Base-by-base conservation (phyloP, 1,140 invertebrate genomes). In the Bombus huntii region DNA sequence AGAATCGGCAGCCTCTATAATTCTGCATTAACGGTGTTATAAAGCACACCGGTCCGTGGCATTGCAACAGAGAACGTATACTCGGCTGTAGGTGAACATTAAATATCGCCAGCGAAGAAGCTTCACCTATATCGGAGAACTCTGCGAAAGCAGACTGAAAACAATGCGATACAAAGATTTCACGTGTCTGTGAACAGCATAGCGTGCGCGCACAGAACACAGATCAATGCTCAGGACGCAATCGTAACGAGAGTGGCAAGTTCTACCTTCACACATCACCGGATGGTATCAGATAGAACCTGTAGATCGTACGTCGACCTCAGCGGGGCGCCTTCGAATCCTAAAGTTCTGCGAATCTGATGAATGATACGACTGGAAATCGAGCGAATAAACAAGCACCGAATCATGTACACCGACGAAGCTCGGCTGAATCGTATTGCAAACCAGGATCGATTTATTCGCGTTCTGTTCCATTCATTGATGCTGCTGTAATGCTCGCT, bases 261-360 rank as follows among this genome's bases (percentile, higher is more conserved):
- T 75, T 75, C 59, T 47, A 47, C 22, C 72, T 66, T 75, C 77
- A 47, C 81, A 66, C 71, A 81, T 81, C 79, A 71, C 65, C 18
- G 31, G 42, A 74, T 8, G 72, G 25, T 65, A 83, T 83, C 71
- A 65, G 71, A 73, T 59, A 62, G 80, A 83, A 65, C 53, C 81
- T 75, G 81, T 37, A 83, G 72, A 75, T 83, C 59, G 59, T 66
- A 74, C 53, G 71, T 83, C 81, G 71, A 83, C 34, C 70, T 22
- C 81, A 83, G 81, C 72, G 72, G 81, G 81, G 81, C 9, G 81
- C 59, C 66, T 83, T 83, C 59, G 73, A 57, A 59, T 70, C 74
- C 25, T 66, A 31, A 77, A 83, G 74, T 83, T 83, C 57, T 70
- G 57, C 65, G 82, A 77, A 77, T 70, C 82, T 83, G 82, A 83